phyloP scores from a whole-genome alignment of 1,140 invertebrate genomes.

The Camponotus vicinus region DNA sequence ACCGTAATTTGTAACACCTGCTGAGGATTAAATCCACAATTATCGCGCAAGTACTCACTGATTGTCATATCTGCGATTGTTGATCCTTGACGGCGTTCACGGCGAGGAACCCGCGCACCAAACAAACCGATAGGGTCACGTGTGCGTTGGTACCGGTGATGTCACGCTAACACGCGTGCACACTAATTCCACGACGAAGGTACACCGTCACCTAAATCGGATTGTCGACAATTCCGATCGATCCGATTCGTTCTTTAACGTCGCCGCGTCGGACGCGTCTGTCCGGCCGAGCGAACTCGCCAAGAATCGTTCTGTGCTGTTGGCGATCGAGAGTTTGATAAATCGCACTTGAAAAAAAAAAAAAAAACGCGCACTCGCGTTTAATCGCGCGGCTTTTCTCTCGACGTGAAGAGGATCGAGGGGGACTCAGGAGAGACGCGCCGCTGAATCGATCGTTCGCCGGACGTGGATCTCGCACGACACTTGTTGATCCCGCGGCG shows the following conservation, averaged over 20 bases:
- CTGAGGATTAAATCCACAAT: not conserved
- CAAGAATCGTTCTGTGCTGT: not conserved
- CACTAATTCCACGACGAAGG: conserved; percentile 8
- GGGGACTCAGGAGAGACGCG: not conserved
- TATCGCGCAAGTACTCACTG: conserved; percentile 24
- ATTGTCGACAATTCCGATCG: not conserved
- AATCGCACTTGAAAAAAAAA: not conserved
- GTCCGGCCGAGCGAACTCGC: not conserved
- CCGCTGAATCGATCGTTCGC: conserved; percentile 63
- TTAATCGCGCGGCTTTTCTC: not conserved
- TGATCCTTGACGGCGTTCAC: not conserved
- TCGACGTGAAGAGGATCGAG: not conserved
- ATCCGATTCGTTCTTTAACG: not conserved
- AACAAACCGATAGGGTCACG: conserved; percentile 25
- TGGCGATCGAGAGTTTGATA: not conserved
- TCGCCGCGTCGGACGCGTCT: conserved; percentile 1
- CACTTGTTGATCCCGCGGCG: conserved; percentile 75
- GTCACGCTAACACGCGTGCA: not conserved
- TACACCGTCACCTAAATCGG: not conserved
- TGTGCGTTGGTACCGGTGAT: not conserved
- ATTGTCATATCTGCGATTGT: conserved; percentile 13
- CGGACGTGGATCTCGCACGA: conserved; percentile 65
- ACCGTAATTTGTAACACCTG: not conserved
- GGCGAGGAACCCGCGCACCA: conserved; percentile 28
- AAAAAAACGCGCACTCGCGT: not conserved